Evolutionary conservation across 2,113 vertebrate genomes (phyloP), one percentile per base, ranked within the genome.

Genomic region (Ictalurus furcatus): DNA sequence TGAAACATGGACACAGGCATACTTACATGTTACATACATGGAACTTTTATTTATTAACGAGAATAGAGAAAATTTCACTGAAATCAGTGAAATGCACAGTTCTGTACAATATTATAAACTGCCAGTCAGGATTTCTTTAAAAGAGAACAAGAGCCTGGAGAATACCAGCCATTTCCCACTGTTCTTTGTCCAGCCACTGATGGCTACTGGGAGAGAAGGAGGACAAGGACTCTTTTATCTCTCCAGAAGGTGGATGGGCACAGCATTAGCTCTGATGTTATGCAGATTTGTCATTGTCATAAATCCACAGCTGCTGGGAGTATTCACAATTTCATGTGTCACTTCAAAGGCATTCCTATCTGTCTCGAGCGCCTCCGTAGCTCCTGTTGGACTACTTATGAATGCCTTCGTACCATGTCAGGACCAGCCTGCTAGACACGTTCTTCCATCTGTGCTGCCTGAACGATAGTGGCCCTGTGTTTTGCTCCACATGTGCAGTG

Each of bases 231-330:
- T 71, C 93, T 94, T 96, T 94, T 90, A 94, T 93, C 95, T 92
- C 85, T 91, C 91, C 89, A 87, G 82, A 88, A 88, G 92, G 87
- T 94, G 90, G 90, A 92, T 92, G 93, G 90, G 92, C 83, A 87
- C 73, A 28, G 93, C 94, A 95, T 96, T 95, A 95, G 73, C 88
- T 87, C 91, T 93, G 92, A 96, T 95, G 96, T 94, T 95, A 93
- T 96, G 93, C 92, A 94, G 91, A 96, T 96, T 96, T 94, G 94
- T 94, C 94, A 94, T 95, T 91, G 94, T 96, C 92, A 90, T 96
- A 96, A 96, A 95, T 95, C 94, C 94, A 92, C 95, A 96, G 94
- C 94, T 96, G 93, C 94, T 96, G 89, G 88, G 56, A 61, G 74
- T 90, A 54, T 94, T 96, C 93, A 92, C 85, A 48, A 95, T 93